Evolutionary conservation across 2,113 vertebrate species (phyloP), one percentile per base, ranked within the genome.

Genomic region (Dipodomys ordii): DNA sequence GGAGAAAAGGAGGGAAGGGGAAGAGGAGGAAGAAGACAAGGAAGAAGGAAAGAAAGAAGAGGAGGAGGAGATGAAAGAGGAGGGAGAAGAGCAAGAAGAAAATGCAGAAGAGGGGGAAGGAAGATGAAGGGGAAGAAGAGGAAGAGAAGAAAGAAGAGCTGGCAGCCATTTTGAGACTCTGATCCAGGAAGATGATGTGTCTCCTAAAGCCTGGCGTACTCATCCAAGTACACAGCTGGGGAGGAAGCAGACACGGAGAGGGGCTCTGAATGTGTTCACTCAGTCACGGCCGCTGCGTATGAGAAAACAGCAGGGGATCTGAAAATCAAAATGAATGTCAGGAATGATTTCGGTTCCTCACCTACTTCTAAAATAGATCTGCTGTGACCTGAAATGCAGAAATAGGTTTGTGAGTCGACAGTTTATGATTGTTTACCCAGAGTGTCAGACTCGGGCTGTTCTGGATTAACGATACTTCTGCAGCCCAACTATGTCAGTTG

Each of bases 361-460:
- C 2, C 7, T 71, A 46, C 11, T 73, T 85, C 73, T 88, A 57
- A 81, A 92, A 64, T 27, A 64, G 1, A 85, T 92, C 69, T 71
- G 16, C 39, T 12, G 10, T 39, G 60, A 69, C 39, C 94, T 87
- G 20, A 15, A 49, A 72, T 32, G 57, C 76, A 18, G 39, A 91
- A 86, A 79, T 19, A 46, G 30, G 6, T 81, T 65, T 88, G 46
- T 23, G 9, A 32, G 7, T 49, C 19, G 57, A 60, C 25, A 3
- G 67, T 91, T 87, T 32, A 60, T 28, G 83, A 84, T 6, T 44
- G 28, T 82, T 82, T 65, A 82, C 35, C 53, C 69, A 44, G 69
- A 86, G 89, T 20, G 80, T 67, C 46, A 86, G 46, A 39, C 46
- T 80, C 73, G 74, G 83, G 32, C 49, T 62, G 71, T 86, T 86